Evolutionary conservation across 1,140 invertebrate genomes (phyloP).

Genomic region (Acromyrmex charruanus): DNA sequence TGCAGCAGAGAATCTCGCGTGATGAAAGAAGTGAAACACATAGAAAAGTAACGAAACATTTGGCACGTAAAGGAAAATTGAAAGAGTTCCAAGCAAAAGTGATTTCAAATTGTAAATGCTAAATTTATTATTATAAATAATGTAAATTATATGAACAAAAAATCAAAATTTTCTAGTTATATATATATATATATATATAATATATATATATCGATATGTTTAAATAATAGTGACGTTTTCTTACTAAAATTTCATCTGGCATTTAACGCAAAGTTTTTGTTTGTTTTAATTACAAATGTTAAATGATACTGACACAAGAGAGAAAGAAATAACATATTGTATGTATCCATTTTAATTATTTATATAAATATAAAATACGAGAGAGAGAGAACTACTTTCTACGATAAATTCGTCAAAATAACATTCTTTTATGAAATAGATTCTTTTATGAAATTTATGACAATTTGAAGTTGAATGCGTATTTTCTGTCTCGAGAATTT

Average conservation of each 20-base stretch:
- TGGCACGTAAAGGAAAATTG: constrained; percentile 24
- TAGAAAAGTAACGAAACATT: constrained; percentile 1
- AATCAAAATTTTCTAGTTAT: not conserved
- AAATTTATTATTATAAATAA: constrained; percentile 1
- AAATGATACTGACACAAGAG: not conserved
- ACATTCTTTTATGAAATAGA: too few species aligned
- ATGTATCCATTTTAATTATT: not conserved
- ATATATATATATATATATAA: not conserved
- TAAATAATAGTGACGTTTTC: not conserved
- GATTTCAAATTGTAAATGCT: not conserved
- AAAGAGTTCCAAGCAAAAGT: not conserved
- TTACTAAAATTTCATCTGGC: not conserved
- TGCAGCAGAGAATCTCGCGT: constrained; percentile 19
- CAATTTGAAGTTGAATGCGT: not conserved
- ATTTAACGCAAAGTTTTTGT: not conserved
- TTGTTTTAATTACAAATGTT: not conserved
- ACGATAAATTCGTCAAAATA: not conserved
- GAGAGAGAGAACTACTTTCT: not conserved
- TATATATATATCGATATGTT: not conserved
- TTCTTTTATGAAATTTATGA: not conserved
- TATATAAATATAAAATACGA: not conserved
- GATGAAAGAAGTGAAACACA: constrained; percentile 32
- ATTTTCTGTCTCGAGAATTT: not conserved
- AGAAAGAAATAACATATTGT: not conserved
- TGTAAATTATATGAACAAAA: too few species aligned